Evolutionary conservation across 1,140 invertebrate species (phyloP), one percentile per base, ranked within the genome.

Genomic region (Gryllus bimaculatus): DNA sequence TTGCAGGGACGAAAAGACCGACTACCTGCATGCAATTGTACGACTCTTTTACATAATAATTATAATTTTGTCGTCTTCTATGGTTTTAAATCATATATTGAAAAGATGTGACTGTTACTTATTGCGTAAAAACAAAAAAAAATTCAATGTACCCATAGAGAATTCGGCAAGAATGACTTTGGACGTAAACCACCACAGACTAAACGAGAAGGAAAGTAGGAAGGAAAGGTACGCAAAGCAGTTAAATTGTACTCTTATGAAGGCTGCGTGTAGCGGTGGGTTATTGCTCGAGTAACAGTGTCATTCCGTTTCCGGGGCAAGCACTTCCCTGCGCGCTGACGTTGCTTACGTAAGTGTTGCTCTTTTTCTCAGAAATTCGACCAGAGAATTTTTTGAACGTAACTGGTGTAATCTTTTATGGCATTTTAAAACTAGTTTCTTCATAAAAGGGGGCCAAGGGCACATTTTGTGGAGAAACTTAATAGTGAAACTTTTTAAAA

Each of bases 181-280:
- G 26, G 26, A 39, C 26, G 26, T 39, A 39, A 39, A 39, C 1
- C 26, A 39, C 26, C 26, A 39, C 26, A 39, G 26, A 39, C 1
- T 39, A 66, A 13, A 66, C 18, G 54, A 10, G 18, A 66, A 66
- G 18, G 54, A 66, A 66, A 66, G 54, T 18, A 66, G 54, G 54
- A 66, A 66, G 54, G 54, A 66, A 66, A 66, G 10, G 10, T 66
- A 66, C 54, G 54, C 54, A 10, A 18, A 66, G 54, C 54, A 13
- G 54, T 66, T 66, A 66, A 66, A 66, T 66, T 66, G 54, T 66
- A 66, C 54, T 66, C 54, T 66, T 66, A 66, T 66, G 54, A 66
- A 66, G 10, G 54, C 54, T 66, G 54, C 54, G 18, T 66, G 54
- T 66, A 3, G 54, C 7, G 18, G 54, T 66, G 18, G 54, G 54